Percentiles rank a stretch among this genome's conserved stretches.
Evolutionary conservation across 1,140 invertebrate genomes (phyloP).

Genomic region (Drosophila yakuba): DNA sequence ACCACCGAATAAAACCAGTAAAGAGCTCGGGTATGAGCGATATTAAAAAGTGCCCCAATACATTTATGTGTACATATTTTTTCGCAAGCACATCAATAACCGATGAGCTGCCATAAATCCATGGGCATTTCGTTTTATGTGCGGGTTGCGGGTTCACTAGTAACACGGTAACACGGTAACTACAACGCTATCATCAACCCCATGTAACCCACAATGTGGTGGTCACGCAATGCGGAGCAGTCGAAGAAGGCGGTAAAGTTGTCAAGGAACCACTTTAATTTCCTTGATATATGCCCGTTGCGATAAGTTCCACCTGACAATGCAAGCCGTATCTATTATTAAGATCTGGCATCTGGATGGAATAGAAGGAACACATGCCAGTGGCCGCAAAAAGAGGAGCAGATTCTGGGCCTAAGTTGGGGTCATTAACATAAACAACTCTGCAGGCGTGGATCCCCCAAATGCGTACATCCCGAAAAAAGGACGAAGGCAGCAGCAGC

Average conservation of each 20-base stretch:
- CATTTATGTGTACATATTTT: conserved; percentile 36
- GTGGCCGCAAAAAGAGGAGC: conserved; percentile 50
- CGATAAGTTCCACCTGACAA: conserved; percentile 77
- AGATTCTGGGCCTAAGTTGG: conserved; percentile 34
- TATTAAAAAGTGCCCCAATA: conserved; percentile 46
- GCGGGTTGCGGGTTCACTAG: background rate
- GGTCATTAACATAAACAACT: conserved; percentile 81
- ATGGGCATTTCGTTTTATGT: conserved; percentile 41
- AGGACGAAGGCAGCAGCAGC: conserved; percentile 61
- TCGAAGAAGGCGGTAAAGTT: conserved; percentile 8
- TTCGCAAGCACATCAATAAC: conserved; percentile 57
- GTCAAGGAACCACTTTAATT: conserved; percentile 64
- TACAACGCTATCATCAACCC: conserved; percentile 36
- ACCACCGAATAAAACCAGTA: background rate
- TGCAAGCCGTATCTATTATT: conserved; percentile 71
- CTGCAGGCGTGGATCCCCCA: conserved; percentile 55
- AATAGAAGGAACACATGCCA: conserved; percentile 66
- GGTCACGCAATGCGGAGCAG: conserved; percentile 24
- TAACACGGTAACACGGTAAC: conserved; percentile 39
- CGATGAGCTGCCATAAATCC: conserved; percentile 64
- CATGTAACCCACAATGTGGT: conserved; percentile 16
- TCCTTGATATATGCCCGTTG: conserved; percentile 68
- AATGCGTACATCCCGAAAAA: conserved; percentile 33
- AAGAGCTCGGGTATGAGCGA: conserved; percentile 9
- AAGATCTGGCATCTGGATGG: conserved; percentile 62